Evolutionary conservation across 2,113 vertebrate genomes (phyloP).

Genomic region (Tympanuchus pallidicinctus): DNA sequence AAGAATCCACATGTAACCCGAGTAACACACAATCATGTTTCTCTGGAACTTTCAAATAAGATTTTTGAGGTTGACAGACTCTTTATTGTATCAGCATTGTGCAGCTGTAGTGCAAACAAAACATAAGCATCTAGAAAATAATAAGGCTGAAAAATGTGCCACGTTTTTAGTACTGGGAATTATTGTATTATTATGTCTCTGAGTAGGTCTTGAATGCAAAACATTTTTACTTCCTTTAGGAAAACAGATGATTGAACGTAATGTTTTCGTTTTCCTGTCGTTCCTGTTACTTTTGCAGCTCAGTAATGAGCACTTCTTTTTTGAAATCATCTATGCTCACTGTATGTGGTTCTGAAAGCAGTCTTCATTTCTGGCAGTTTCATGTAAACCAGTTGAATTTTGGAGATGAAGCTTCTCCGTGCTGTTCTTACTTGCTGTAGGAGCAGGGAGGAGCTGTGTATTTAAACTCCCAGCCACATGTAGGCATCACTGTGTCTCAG

Average conservation of each 20-base stretch:
- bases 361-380: background rate
- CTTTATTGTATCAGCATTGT: background rate
- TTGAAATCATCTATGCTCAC: background rate
- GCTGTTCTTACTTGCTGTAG: background rate
- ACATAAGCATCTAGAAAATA: background rate
- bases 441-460: background rate
- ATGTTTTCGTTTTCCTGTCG: background rate
- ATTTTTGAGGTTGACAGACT: background rate
- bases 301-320: background rate
- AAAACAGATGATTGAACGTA: background rate
- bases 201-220: background rate
- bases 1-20: background rate
- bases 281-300: background rate
- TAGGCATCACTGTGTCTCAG: background rate
- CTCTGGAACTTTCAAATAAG: background rate
- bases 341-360: background rate
- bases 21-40: background rate
- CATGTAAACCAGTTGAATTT: background rate
- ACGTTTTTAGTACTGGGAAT: slow-evolving; percentile 16
- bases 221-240: background rate
- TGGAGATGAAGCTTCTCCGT: background rate
- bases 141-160: background rate
- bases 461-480: background rate
- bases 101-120: background rate
- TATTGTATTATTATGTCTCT: slow-evolving; percentile 25